These are phyloP conservation scores for Macrosteles quadrilineatus DNA, from an alignment of 1,140 invertebrate genomes.

Conservation along the genomic window DNA sequence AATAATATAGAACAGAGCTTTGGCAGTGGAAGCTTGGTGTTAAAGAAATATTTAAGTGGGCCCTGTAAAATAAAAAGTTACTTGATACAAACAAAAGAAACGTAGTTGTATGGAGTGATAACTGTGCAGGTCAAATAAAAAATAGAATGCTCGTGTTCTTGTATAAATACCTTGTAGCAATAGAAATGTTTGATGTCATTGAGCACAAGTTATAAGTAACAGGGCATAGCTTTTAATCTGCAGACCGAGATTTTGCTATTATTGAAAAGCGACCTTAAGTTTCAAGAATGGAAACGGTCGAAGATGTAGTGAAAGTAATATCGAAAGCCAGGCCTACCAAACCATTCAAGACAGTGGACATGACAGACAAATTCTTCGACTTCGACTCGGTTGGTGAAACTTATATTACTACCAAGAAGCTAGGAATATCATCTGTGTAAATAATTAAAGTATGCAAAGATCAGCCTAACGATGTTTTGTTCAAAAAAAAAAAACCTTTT, in stretches of 20 bases:
- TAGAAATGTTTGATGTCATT: slow-evolving; percentile 30
- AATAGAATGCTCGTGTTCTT: slow-evolving; percentile 38
- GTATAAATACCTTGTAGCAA: slow-evolving; percentile 31
- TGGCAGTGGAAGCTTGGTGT: too few species aligned
- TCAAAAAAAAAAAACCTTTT: not conserved
- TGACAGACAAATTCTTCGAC: slow-evolving; percentile 3
- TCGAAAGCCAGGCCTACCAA: slow-evolving; percentile 24
- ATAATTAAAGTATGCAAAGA: not conserved
- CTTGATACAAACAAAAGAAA: slow-evolving; percentile 18
- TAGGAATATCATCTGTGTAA: not conserved
- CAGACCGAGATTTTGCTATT: slow-evolving; percentile 37
- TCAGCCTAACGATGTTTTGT: not conserved
- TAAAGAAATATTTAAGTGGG: too few species aligned
- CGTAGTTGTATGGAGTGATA: slow-evolving; percentile 37
- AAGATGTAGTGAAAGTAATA: slow-evolving; percentile 31
- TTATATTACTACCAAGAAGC: slow-evolving; percentile 2
- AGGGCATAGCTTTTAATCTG: slow-evolving; percentile 35
- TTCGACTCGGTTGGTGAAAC: slow-evolving; percentile 5
- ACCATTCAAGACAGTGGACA: slow-evolving; percentile 18
- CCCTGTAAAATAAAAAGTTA: too few species aligned
- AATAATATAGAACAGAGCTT: too few species aligned
- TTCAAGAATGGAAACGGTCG: slow-evolving; percentile 31
- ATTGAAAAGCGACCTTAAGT: not conserved
- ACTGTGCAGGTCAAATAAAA: slow-evolving; percentile 39
- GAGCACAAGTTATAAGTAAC: slow-evolving; percentile 37